Base-by-base conservation (phyloP, 2,797 vertebrate species). In the Pseudomugil gertrudae region DNA sequence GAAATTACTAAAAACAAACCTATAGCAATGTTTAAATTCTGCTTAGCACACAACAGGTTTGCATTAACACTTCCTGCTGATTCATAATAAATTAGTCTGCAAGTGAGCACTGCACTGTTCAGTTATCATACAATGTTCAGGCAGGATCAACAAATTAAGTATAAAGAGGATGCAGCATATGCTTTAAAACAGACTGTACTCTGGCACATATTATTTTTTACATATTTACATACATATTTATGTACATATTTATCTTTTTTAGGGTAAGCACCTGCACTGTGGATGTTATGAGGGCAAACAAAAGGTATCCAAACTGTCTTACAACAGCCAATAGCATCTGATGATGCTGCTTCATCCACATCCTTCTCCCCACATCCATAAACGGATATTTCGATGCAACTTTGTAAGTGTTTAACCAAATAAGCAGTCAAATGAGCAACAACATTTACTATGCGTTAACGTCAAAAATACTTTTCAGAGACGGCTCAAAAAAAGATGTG, bases 371-470 rank as follows among this genome's bases (percentile, higher is more conserved):
- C 80, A 88, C 88, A 87, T 93, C 89, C 88, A 80, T 90, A 91
- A 92, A 92, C 88, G 90, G 88, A 89, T 85, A 82, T 91, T 88
- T 90, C 56, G 40, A 63, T 86, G 78, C 69, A 77, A 55, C 76
- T 79, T 89, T 90, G 92, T 89, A 90, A 91, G 87, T 78, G 80
- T 76, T 74, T 95, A 97, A 93, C 92, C 96, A 97, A 97, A 97
- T 96, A 72, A 93, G 94, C 84, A 98, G 95, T 96, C 95, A 97
- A 98, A 96, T 97, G 90, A 95, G 93, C 93, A 95, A 94, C 90
- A 89, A 91, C 92, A 93, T 95, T 90, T 93, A 86, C 89, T 85
- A 93, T 89, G 89, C 83, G 90, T 95, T 95, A 93, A 94, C 72
- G 77, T 88, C 86, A 85, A 70, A 21, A 87, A 86, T 77, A 88